phyloP scores from a whole-genome alignment of 2,113 vertebrate species.

The Apeltes quadracus region DNA sequence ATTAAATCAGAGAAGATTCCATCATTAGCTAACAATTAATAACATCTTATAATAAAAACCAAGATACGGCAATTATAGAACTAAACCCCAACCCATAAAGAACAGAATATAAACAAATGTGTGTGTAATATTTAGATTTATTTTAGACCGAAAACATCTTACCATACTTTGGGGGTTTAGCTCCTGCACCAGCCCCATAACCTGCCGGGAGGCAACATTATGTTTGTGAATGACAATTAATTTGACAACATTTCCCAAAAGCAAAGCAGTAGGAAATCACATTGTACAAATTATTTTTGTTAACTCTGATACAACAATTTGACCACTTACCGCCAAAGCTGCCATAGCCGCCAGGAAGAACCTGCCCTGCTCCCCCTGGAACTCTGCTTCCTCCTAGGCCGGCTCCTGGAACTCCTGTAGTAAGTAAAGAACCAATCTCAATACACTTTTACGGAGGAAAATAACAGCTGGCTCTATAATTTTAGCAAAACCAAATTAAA shows the following conservation, averaged over 20 bases:
- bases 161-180: conserved; percentile 65
- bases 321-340: conserved; percentile 50
- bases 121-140: neutral
- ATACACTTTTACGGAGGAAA: neutral
- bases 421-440: neutral
- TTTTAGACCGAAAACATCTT: neutral
- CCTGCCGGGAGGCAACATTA: conserved; percentile 27
- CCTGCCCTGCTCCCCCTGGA: conserved; percentile 47
- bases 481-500: neutral
- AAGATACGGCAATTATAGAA: neutral
- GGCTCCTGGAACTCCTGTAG: conserved; percentile 46
- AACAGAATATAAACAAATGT: neutral
- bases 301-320: neutral
- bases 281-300: neutral
- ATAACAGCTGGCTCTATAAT: neutral
- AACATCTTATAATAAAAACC: neutral
- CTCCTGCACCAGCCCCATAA: conserved; percentile 55
- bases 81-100: no score
- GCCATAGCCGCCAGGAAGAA: conserved; percentile 38
- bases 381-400: conserved; percentile 50
- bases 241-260: neutral
- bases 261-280: neutral
- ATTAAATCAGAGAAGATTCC: no score
- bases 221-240: neutral
- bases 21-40: neutral